phyloP scores from a whole-genome alignment of 2,113 vertebrate genomes.

The Gopherus flavomarginatus region DNA sequence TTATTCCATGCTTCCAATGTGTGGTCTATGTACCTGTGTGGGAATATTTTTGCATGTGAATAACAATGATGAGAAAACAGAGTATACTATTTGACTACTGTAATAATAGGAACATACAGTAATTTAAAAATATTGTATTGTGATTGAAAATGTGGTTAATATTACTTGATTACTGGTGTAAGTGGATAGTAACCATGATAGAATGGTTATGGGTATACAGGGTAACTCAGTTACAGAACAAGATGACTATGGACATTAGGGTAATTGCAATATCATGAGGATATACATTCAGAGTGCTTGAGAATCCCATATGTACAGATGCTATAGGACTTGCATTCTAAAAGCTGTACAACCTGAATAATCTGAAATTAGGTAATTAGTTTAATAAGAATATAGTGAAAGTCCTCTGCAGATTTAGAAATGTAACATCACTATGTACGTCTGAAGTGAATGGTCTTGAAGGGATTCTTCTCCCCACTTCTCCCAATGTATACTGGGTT shows the following conservation, averaged over 20 bases:
- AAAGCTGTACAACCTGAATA: background rate
- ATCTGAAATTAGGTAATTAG: background rate
- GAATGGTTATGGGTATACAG: rapidly evolving
- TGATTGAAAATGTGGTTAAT: background rate
- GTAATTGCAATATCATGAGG: background rate
- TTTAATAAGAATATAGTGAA: background rate
- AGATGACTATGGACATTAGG: background rate
- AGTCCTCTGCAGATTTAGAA: background rate
- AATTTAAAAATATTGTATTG: background rate
- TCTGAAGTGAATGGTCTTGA: background rate
- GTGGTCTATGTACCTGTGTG: background rate
- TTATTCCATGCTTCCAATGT: background rate
- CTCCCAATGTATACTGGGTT: background rate
- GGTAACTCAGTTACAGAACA: rapidly evolving
- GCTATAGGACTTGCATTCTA: background rate
- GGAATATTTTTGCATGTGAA: background rate
- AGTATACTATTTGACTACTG: background rate
- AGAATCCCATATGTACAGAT: background rate
- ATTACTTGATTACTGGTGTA: background rate
- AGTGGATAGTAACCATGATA: background rate
- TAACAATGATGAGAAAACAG: background rate
- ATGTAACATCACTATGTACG: rapidly evolving
- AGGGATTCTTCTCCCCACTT: background rate
- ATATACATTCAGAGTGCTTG: background rate
- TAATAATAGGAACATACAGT: background rate